Percentiles rank a stretch among this genome's conserved stretches.
These are phyloP conservation scores for Sinocyclocheilus grahami DNA, from an alignment of 2,113 vertebrate genomes.

Conservation along the genomic window DNA sequence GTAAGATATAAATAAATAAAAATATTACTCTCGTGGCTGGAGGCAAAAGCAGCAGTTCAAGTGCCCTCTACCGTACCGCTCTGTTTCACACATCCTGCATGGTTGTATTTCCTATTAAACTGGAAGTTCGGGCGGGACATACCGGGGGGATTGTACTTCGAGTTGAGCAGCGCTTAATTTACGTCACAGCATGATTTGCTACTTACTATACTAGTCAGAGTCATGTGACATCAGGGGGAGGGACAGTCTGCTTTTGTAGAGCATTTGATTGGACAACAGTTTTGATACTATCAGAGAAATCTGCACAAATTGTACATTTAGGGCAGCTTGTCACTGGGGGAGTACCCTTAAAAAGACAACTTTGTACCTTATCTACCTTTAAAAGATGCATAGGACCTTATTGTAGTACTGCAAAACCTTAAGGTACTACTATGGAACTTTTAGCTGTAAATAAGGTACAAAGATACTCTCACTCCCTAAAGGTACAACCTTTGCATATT, in stretches of 20 bases:
- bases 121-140: neutral
- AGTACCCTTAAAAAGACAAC: neutral
- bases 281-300: neutral
- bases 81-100: neutral
- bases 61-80: constrained; percentile 48
- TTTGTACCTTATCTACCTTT: neutral
- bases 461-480: neutral
- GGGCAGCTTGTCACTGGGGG: neutral
- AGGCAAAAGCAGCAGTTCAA: constrained; percentile 53
- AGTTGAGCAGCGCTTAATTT: neutral
- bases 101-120: neutral
- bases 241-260: neutral
- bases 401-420: neutral
- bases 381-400: neutral
- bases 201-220: neutral
- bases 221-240: neutral
- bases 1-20: constrained; percentile 32
- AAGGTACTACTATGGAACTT: neutral
- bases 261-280: neutral
- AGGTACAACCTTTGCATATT: too few species aligned
- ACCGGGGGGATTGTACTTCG: neutral
- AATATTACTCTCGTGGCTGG: constrained; percentile 50
- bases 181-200: neutral
- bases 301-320: neutral
- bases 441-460: neutral